A percentile compares a stretch with the other conserved stretches of the same genome.
phyloP scores from a whole-genome alignment of 1,140 invertebrate species.

The Anthonomus grandis region DNA sequence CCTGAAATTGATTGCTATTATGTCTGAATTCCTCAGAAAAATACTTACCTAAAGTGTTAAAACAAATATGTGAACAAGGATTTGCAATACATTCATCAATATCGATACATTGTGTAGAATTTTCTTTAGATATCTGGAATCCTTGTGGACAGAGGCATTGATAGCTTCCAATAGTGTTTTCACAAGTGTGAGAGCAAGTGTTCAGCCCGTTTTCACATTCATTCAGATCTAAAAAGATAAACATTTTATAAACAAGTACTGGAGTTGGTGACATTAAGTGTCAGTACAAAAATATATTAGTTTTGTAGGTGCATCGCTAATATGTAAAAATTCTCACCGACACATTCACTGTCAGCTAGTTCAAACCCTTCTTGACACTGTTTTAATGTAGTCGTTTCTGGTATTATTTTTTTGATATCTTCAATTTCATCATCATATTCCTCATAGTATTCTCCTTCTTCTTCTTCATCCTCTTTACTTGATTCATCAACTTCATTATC shows the following conservation, averaged over 20 bases:
- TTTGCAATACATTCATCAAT: constrained; percentile 73
- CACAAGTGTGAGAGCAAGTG: constrained; percentile 44
- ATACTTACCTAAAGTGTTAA: constrained; percentile 56
- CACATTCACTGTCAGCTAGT: constrained; percentile 20
- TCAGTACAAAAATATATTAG: background rate
- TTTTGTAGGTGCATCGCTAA: background rate
- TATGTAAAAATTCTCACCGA: constrained; percentile 21
- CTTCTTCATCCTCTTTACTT: too few species aligned
- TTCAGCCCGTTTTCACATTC: constrained; percentile 57
- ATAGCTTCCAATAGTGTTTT: constrained; percentile 39
- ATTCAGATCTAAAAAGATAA: constrained; percentile 56
- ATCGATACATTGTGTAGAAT: constrained; percentile 57
- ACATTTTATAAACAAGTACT: background rate
- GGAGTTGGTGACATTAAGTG: background rate
- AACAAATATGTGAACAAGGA: constrained; percentile 52
- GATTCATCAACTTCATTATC: constrained; percentile 3
- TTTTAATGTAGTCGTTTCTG: background rate
- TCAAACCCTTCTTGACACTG: constrained; percentile 19
- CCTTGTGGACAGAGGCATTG: constrained; percentile 53
- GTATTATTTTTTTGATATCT: constrained; percentile 1
- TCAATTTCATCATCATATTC: constrained; percentile 14
- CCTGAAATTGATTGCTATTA: background rate
- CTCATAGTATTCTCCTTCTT: constrained; percentile 8
- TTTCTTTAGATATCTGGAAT: constrained; percentile 52
- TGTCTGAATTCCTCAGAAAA: background rate